phyloP scores from a whole-genome alignment of 2,113 vertebrate genomes.

The Xiphorhynchus elegans region DNA sequence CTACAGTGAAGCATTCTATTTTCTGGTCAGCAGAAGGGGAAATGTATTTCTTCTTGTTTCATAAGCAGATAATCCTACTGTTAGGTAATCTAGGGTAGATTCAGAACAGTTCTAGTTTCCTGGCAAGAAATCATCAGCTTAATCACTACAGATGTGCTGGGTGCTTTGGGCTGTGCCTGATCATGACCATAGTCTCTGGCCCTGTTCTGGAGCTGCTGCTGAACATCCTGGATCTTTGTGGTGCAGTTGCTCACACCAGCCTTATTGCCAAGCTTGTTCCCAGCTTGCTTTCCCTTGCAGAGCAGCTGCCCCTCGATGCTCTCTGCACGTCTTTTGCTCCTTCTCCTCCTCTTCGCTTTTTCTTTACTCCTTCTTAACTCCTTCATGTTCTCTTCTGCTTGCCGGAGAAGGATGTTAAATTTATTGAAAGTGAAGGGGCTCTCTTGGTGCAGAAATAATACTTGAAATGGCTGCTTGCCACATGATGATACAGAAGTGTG shows the following conservation, averaged over 20 bases:
- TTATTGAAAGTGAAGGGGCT: neutral
- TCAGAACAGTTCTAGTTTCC: neutral
- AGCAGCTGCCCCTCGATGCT: rapidly evolving
- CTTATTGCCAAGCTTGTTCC: neutral
- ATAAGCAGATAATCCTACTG: neutral
- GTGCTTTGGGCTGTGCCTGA: neutral
- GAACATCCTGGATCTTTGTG: neutral
- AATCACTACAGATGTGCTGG: neutral
- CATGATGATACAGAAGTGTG: neutral
- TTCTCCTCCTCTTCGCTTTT: neutral
- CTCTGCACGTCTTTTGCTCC: neutral
- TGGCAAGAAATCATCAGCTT: neutral
- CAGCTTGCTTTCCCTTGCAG: neutral
- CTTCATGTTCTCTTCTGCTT: neutral
- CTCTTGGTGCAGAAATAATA: neutral
- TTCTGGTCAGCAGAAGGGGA: neutral
- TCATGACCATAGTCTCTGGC: neutral
- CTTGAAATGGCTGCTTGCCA: neutral
- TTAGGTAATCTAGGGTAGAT: neutral
- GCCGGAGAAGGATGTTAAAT: neutral
- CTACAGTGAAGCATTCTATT: neutral
- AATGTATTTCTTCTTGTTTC: neutral
- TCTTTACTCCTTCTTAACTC: neutral
- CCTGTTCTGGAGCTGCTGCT: neutral
- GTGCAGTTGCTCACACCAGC: neutral